Percentiles rank a stretch among this genome's conserved stretches.
Conservation (phyloP, 2,113 vertebrate species). For the Galeopterus variegatus region DNA sequence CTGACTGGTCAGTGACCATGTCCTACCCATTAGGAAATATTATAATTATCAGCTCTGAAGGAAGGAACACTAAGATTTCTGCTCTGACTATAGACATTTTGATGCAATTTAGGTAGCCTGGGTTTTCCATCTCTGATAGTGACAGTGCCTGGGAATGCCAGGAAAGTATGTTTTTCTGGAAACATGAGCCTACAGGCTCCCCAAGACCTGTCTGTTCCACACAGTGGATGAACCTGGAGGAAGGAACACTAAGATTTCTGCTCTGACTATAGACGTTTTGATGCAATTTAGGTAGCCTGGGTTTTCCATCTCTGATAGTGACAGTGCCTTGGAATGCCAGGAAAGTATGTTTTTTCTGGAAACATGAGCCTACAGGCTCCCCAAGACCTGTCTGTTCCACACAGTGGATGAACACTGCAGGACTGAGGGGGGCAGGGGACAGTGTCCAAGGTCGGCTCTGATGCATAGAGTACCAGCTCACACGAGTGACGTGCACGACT, state of each 20-base stretch:
- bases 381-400: rapidly evolving
- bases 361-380: neutral
- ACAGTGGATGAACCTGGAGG: neutral
- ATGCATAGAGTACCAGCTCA: rapidly evolving
- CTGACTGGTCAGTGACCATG: no score
- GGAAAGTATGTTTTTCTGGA: neutral
- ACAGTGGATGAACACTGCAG: neutral
- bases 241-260: neutral
- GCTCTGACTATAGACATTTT: neutral
- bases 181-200: neutral
- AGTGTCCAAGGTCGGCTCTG: neutral
- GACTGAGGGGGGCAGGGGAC: rapidly evolving
- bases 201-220: rapidly evolving
- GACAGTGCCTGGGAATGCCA: neutral
- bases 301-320: neutral
- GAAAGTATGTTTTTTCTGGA: neutral
- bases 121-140: neutral
- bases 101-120: neutral
- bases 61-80: neutral
- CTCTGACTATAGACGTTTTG: neutral
- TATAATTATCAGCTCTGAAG: neutral
- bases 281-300: neutral
- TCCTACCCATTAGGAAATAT: neutral
- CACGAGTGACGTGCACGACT: rapidly evolving
- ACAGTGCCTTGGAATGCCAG: neutral